A percentile compares a stretch with the other conserved stretches of the same genome.
These are phyloP conservation scores for Psilopogon haemacephalus DNA, from an alignment of 2,113 vertebrate species.

Conservation along the genomic window DNA sequence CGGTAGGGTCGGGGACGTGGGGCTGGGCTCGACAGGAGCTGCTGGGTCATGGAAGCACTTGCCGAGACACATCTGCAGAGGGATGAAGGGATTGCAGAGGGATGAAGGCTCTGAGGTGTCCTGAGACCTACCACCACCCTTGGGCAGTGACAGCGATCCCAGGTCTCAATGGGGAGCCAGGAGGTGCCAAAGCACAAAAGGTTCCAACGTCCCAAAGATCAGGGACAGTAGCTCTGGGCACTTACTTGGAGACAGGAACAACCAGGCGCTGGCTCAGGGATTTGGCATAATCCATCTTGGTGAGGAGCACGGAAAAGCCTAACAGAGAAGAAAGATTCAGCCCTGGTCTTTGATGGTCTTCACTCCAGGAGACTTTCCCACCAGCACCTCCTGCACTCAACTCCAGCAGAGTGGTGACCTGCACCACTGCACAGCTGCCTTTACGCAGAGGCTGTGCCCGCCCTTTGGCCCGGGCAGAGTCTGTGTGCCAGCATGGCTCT, in stretches of 20 bases:
- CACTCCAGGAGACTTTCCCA: background rate
- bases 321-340: background rate
- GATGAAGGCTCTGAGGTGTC: background rate
- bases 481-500: background rate
- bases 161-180: background rate
- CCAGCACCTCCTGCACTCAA: background rate
- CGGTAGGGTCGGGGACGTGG: conserved; percentile 78
- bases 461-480: conserved; percentile 40
- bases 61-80: conserved; percentile 78
- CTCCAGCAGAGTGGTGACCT: background rate
- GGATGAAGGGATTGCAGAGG: background rate
- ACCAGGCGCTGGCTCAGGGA: conserved; percentile 54
- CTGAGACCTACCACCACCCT: rapidly evolving
- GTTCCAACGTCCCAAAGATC: rapidly evolving
- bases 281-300: conserved; percentile 48
- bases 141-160: rapidly evolving
- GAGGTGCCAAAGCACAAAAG: background rate
- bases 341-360: rapidly evolving
- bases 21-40: conserved; percentile 72
- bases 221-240: rapidly evolving
- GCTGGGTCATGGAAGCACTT: conserved; percentile 85
- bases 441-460: background rate
- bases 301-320: background rate
- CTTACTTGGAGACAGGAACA: conserved; percentile 46
- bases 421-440: background rate